A percentile compares a stretch with the other conserved stretches of the same genome.
Evolutionary conservation across 2,888 invertebrate genomes (phyloP).

Genomic region (Strigamia maritima): DNA sequence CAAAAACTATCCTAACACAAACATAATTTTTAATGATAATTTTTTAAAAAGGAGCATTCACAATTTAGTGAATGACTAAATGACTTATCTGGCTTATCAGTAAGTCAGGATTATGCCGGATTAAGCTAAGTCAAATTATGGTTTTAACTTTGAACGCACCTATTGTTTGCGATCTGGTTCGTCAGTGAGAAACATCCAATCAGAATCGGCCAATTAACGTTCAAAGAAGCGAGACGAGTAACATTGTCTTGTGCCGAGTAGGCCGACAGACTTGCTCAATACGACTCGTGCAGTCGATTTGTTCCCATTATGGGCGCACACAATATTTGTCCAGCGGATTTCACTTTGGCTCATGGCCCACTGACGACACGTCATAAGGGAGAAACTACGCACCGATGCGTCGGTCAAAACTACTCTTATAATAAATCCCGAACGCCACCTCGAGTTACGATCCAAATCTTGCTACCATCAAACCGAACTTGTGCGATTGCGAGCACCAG

Average conservation of each 20-base stretch:
- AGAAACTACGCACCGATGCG: constrained; percentile 18
- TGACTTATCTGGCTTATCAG: too few species aligned
- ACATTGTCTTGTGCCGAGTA: not conserved
- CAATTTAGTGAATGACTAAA: too few species aligned
- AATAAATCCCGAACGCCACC: constrained; percentile 18
- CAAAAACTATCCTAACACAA: too few species aligned
- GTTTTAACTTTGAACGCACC: too few species aligned
- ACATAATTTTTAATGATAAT: too few species aligned
- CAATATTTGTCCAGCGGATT: constrained; percentile 29
- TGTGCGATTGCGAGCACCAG: constrained; percentile 17
- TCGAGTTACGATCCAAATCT: constrained; percentile 20
- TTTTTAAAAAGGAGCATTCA: too few species aligned
- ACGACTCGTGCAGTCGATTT: constrained; percentile 5
- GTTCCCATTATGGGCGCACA: constrained; percentile 11
- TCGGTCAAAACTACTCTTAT: constrained; percentile 21
- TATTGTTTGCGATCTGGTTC: not conserved
- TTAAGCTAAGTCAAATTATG: too few species aligned
- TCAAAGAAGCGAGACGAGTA: constrained; percentile 16
- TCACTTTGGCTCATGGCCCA: constrained; percentile 18
- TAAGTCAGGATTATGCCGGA: too few species aligned
- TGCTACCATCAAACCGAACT: constrained; percentile 22
- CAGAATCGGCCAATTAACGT: not conserved
- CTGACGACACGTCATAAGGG: constrained; percentile 19
- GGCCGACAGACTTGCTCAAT: constrained; percentile 1
- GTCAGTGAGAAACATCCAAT: not conserved